Conservation (phyloP, 2,888 invertebrate genomes). For the Nymphalis c-album region DNA sequence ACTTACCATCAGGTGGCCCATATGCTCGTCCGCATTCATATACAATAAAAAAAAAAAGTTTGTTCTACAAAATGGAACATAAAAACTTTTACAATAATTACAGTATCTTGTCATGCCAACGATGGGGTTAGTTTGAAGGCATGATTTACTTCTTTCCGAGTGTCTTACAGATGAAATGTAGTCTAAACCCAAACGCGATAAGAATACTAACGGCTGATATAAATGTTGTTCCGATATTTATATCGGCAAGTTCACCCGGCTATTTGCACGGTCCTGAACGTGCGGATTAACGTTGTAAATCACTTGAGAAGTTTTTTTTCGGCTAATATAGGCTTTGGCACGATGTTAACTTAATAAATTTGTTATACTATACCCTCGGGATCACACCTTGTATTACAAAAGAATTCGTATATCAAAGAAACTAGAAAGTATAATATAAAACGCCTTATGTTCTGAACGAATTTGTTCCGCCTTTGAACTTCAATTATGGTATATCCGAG, state of each 20-base stretch:
- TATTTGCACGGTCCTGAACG: conserved; percentile 40
- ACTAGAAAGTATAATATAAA: too few relatives aligned
- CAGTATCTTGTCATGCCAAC: neutral
- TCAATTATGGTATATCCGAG: too few relatives aligned
- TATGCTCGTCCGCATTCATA: too few relatives aligned
- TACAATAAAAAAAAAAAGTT: too few relatives aligned
- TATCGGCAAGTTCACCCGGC: conserved; percentile 36
- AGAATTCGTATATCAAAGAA: neutral
- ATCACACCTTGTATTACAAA: neutral
- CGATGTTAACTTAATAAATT: conserved; percentile 13
- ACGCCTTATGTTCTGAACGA: too few relatives aligned
- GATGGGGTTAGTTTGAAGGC: conserved; percentile 16
- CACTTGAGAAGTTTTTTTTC: conserved; percentile 17
- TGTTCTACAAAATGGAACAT: too few relatives aligned
- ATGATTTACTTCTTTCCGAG: conserved; percentile 37
- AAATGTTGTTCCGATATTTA: conserved; percentile 38
- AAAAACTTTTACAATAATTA: too few relatives aligned
- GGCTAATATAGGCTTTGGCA: conserved; percentile 12
- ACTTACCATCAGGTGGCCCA: too few relatives aligned
- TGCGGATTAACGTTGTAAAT: conserved; percentile 20
- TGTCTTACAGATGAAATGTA: conserved; percentile 41
- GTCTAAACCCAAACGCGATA: conserved; percentile 32
- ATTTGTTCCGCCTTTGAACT: too few relatives aligned
- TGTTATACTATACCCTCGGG: neutral
- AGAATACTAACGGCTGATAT: conserved; percentile 40